Base-by-base conservation (phyloP, 2,113 vertebrate genomes). In the Symphodus melops region DNA sequence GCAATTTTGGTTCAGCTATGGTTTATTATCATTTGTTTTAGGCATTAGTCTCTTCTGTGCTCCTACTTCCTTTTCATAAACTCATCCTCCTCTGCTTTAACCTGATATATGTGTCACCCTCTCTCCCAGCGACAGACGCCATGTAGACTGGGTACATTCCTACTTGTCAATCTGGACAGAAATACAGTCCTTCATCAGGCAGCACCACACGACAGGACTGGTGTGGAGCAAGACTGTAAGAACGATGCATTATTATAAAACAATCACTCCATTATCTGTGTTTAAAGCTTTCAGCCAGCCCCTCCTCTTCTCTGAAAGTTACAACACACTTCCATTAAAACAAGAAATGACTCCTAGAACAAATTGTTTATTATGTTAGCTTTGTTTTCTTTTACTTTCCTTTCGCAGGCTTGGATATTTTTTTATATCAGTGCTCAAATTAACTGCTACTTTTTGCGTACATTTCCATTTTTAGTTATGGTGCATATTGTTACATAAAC, bases 111-210 rank as follows among this genome's bases (percentile, higher is more conserved):
- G 37, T 58, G 9, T 77, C 14, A 39, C 12, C 9, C 36, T 9
- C 8, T 14, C 39, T 54, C 53, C 17, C 90, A 99, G 98, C 19
- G 97, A 99, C 75, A 80, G 92, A 42, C 95, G 94, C 20, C 98
- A 99, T 12, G 96, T 97, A 73, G 97, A 99, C 72, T 99, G 98
- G 98, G 98, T 98, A 72, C 96, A 94, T 75, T 96, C 97, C 0
- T 99, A 98, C 68, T 91, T 99, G 83, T 96, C 92, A 42, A 97
- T 99, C 90, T 99, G 98, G 98, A 96, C 93, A 25, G 96, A 98
- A 49, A 92, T 99, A 84, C 98, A 99, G 86, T 89, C 89, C 16
- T 98, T 97, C 81, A 99, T 99, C 89, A 98, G 97, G 86, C 96
- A 97, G 66, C 93, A 99, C 81, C 96, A 99, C 84, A 95, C 95